phyloP scores from a whole-genome alignment of 2,888 invertebrate genomes.

The Petrophora chlorosata region DNA sequence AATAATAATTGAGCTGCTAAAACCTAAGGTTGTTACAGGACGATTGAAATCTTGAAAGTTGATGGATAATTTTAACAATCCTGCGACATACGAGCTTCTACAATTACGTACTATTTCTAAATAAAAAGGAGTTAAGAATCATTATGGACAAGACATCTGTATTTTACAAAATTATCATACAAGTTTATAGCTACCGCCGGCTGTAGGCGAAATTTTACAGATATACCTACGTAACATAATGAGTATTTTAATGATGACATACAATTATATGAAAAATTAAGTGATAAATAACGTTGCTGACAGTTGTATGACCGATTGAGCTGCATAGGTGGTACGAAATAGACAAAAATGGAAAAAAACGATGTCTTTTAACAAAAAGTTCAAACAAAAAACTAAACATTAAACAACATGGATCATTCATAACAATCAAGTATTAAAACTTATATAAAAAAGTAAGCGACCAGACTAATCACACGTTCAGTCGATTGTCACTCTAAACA shows the following conservation, averaged over 20 bases:
- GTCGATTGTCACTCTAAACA: slow-evolving; percentile 4
- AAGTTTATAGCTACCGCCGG: too few species aligned
- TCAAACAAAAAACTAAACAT: slow-evolving; percentile 2
- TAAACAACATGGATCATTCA: slow-evolving; percentile 1
- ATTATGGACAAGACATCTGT: too few species aligned
- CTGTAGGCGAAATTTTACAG: too few species aligned
- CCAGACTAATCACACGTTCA: slow-evolving; percentile 11
- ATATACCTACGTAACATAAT: background rate
- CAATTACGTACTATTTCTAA: too few species aligned
- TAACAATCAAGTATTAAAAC: slow-evolving; percentile 6
- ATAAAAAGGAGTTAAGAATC: too few species aligned
- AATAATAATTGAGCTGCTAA: too few species aligned
- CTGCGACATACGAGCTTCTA: too few species aligned
- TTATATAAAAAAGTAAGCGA: slow-evolving; percentile 2
- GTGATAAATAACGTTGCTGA: background rate
- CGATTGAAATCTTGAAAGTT: too few species aligned
- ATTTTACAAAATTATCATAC: too few species aligned
- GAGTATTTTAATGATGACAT: slow-evolving; percentile 11
- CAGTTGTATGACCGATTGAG: slow-evolving; percentile 1
- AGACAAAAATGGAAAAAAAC: slow-evolving; percentile 1
- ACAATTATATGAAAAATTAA: background rate
- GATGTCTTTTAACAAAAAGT: slow-evolving; percentile 17
- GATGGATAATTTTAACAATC: too few species aligned
- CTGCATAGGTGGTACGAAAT: slow-evolving; percentile 1
- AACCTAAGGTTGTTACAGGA: too few species aligned